phyloP scores from a whole-genome alignment of 2,888 invertebrate genomes.

The Ditylenchus weischeri region DNA sequence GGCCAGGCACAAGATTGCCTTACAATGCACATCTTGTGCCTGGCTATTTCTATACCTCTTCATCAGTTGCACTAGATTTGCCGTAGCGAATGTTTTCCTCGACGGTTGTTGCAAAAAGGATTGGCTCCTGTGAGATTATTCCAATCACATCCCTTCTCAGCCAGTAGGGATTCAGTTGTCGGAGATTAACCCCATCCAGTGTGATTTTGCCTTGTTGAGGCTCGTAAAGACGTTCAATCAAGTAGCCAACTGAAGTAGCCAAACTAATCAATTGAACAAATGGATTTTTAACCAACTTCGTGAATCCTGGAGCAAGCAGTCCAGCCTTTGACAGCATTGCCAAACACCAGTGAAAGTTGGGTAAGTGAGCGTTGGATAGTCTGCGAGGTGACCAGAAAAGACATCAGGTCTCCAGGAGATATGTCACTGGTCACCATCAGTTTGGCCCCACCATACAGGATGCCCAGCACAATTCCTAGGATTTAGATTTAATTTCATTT shows the following conservation, averaged over 20 bases:
- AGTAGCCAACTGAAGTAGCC: conserved; percentile 46
- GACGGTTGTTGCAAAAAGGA: conserved; percentile 84
- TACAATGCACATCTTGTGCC: background rate
- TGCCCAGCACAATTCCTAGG: conserved; percentile 76
- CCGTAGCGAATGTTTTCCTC: conserved; percentile 84
- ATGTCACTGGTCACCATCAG: conserved; percentile 78
- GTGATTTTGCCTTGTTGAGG: conserved; percentile 74
- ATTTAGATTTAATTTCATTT: background rate
- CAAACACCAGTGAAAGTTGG: conserved; percentile 84
- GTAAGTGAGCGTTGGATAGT: conserved; percentile 85
- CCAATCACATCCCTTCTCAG: conserved; percentile 70
- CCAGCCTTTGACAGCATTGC: conserved; percentile 77
- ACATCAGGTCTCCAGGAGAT: conserved; percentile 86
- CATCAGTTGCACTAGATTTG: conserved; percentile 63
- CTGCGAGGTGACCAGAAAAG: conserved; percentile 90
- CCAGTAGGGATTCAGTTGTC: conserved; percentile 76
- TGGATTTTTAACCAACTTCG: conserved; percentile 11
- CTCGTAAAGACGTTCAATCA: conserved; percentile 86
- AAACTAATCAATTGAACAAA: background rate
- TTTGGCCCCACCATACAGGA: conserved; percentile 84
- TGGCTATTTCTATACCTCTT: conserved; percentile 61
- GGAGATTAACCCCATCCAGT: conserved; percentile 75
- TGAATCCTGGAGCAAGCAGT: conserved; percentile 27
- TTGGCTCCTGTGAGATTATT: conserved; percentile 69
- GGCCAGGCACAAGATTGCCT: background rate